Evolutionary conservation across 2,888 invertebrate genomes (phyloP), one percentile per base, ranked within the genome.

Genomic region (Drosophila fulvimacula): DNA sequence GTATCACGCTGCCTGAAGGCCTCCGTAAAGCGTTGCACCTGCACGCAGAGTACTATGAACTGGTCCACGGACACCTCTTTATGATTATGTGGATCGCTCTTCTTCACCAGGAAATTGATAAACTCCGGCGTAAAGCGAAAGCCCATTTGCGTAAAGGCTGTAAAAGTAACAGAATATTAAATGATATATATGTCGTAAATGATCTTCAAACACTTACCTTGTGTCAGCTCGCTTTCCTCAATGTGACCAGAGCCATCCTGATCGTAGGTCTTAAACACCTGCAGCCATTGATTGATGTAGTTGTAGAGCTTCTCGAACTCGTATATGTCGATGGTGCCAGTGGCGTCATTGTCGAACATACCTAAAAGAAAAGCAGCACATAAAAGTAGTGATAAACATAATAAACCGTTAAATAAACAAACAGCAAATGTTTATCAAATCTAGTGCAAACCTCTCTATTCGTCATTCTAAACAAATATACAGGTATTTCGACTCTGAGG

Each of bases 271-370:
- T 96, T 95, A 92, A 98, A 98, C 0, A 97, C 96, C 11, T 94
- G 93, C 55, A 97, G 93, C 98, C 98, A 98, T 80, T 98, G 96
- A 92, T 97, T 97, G 38, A 98, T 95, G 89, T 98, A 98, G 62
- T 95, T 95, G 92, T 96, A 98, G 21, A 98, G 93, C 84, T 96
- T 96, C 91, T 96, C 96, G 91, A 98, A 98, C 92, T 97, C 97
- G 76, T 94, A 94, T 3, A 97, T 83, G 90, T 97, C 96, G 78
- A 98, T 97, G 27, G 96, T 95, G n/a, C 97, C 97, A 77, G 94
- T 95, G 69, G 95, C 95, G 88, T 97, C 96, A 82, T 95, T 95
- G 90, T 98, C 97, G 92, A 98, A 98, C 96, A 98, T 96, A 61
- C 96, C 96, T 96, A 90, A 51, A 51, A 15, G 15, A 0, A 36